Evolutionary conservation across 2,113 vertebrate genomes (phyloP).

Genomic region (Tragulus kanchil): DNA sequence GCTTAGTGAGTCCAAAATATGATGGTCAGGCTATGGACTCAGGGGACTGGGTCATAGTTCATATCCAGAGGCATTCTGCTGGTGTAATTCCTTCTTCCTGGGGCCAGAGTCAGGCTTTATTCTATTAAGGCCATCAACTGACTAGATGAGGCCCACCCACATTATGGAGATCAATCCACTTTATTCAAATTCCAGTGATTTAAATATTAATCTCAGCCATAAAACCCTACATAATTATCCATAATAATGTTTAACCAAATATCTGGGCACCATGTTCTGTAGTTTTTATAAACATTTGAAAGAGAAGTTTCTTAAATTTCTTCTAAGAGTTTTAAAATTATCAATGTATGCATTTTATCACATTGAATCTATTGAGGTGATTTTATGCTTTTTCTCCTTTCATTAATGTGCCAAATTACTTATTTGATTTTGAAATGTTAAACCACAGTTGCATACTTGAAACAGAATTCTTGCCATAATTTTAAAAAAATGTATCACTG

Average conservation of each 20-base stretch:
- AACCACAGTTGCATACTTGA: neutral
- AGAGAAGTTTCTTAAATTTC: neutral
- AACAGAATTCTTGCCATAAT: neutral
- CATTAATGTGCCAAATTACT: neutral
- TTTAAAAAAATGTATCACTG: neutral
- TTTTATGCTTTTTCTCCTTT: neutral
- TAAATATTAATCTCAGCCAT: neutral
- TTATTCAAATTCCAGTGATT: neutral
- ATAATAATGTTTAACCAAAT: neutral
- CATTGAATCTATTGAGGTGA: neutral
- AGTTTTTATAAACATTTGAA: too few species aligned
- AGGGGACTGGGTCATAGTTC: neutral
- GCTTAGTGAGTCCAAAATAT: neutral
- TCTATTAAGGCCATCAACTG: neutral
- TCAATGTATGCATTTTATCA: neutral
- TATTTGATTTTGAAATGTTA: conserved; percentile 14
- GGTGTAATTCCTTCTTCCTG: neutral
- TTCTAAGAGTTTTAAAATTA: neutral
- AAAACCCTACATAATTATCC: neutral
- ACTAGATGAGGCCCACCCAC: neutral
- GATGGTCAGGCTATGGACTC: neutral
- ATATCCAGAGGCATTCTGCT: neutral
- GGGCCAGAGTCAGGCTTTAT: neutral
- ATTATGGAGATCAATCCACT: neutral
- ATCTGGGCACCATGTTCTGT: neutral